Evolutionary conservation across 1,140 invertebrate species (phyloP).

Genomic region (Chymomyza costata): DNA sequence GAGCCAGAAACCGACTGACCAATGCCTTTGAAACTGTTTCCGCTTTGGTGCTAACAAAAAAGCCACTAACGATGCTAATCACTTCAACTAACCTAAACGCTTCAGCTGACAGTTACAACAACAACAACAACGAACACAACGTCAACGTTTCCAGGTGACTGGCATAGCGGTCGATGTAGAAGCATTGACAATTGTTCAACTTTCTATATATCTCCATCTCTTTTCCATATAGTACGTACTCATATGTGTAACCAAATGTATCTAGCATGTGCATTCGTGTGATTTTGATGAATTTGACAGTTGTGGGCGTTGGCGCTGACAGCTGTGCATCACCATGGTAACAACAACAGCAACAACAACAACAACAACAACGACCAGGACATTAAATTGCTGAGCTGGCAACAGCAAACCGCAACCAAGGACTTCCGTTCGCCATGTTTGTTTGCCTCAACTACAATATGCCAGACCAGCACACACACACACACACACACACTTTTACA

Average conservation of each 20-base stretch:
- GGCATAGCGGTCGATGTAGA: constrained; percentile 11
- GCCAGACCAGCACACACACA: no score
- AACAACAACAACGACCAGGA: constrained; percentile 7
- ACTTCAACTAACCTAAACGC: constrained; percentile 68
- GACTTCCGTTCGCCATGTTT: constrained; percentile 64
- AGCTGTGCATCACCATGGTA: constrained; percentile 48
- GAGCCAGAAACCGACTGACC: no score
- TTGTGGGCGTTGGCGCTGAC: constrained; percentile 73
- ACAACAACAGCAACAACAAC: constrained; percentile 9
- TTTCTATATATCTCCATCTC: constrained; percentile 37
- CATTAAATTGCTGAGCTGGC: constrained; percentile 33
- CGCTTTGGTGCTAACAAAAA: constrained; percentile 60
- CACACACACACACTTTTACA: constrained; percentile 19
- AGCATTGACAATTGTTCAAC: constrained; percentile 46
- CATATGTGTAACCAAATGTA: background rate
- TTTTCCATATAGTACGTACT: no score
- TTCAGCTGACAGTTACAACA: constrained; percentile 50
- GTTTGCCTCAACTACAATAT: no score
- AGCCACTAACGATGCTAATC: constrained; percentile 69
- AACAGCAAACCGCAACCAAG: constrained; percentile 60
- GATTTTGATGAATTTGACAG: constrained; percentile 75
- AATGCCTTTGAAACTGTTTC: constrained; percentile 54
- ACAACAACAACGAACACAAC: constrained; percentile 23
- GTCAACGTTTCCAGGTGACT: constrained; percentile 55
- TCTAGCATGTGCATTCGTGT: constrained; percentile 56